These are phyloP conservation scores for Glaucidium brasilianum DNA, from an alignment of 2,113 vertebrate genomes.

Conservation along the genomic window DNA sequence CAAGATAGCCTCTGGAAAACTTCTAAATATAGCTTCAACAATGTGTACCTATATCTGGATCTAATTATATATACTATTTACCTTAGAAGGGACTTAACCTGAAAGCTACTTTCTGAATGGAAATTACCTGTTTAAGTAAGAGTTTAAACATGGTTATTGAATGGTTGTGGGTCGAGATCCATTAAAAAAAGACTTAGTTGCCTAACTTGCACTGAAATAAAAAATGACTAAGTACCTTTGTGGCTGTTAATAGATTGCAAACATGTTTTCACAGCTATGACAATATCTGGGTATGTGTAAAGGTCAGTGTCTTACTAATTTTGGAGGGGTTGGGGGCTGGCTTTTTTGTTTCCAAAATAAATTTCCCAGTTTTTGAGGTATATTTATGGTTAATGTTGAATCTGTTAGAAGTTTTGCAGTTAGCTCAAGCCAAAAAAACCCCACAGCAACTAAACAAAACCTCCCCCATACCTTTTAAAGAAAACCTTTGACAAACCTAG, in stretches of 20 bases:
- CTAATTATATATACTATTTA: background rate
- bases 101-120: background rate
- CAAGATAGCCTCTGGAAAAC: background rate
- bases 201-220: background rate
- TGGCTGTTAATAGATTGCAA: background rate
- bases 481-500: background rate
- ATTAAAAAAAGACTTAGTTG: background rate
- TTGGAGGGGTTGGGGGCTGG: background rate
- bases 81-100: background rate
- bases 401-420: background rate
- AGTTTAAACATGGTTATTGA: background rate
- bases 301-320: constrained; percentile 1
- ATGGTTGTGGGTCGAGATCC: background rate
- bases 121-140: background rate
- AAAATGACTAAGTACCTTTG: background rate
- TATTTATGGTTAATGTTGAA: constrained; percentile 7
- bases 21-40: background rate
- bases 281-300: background rate
- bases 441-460: background rate
- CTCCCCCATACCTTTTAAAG: background rate
- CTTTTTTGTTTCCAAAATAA: constrained; percentile 8
- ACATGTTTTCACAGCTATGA: background rate
- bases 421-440: background rate
- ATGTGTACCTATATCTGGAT: background rate
- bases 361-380: background rate